Conservation (phyloP, 2,888 invertebrate genomes). For the Agriopis leucophaearia region DNA sequence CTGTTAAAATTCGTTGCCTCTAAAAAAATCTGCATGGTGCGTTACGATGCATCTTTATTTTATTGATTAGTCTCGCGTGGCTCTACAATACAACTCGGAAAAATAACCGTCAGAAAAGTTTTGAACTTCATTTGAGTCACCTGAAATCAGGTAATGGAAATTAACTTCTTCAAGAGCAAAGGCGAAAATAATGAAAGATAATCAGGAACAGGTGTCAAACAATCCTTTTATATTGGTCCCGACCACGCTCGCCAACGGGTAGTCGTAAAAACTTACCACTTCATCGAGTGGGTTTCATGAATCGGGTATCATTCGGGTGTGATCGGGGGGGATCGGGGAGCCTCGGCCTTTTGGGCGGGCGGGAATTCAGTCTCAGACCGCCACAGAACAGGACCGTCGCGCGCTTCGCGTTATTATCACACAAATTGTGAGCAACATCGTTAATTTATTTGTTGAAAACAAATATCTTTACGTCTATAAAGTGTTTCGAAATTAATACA, state of each 20-base stretch:
- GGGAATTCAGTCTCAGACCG: constrained; percentile 73
- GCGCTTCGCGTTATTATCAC: constrained; percentile 43
- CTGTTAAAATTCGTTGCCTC: too few relatives aligned
- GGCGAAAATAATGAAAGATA: constrained; percentile 56
- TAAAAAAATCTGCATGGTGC: too few relatives aligned
- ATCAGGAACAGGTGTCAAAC: constrained; percentile 76
- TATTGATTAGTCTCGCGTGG: not conserved
- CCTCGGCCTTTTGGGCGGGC: constrained; percentile 73
- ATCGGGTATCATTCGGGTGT: constrained; percentile 63
- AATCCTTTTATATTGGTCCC: constrained; percentile 76
- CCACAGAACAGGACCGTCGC: constrained; percentile 59
- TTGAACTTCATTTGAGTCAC: not conserved
- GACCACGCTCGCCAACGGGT: constrained; percentile 74
- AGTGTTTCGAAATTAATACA: constrained; percentile 40
- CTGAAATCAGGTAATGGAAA: constrained; percentile 13
- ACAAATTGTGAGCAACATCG: constrained; percentile 67
- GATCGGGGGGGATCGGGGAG: constrained; percentile 59
- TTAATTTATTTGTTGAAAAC: constrained; percentile 58
- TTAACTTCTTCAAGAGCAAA: constrained; percentile 39
- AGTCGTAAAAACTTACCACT: constrained; percentile 85
- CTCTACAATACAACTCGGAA: not conserved
- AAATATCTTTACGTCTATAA: constrained; percentile 46
- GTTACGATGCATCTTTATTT: too few relatives aligned
- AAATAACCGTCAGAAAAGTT: not conserved
- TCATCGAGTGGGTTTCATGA: constrained; percentile 82